phyloP scores from a whole-genome alignment of 1,140 invertebrate species.

The Phymastichus coffea region DNA sequence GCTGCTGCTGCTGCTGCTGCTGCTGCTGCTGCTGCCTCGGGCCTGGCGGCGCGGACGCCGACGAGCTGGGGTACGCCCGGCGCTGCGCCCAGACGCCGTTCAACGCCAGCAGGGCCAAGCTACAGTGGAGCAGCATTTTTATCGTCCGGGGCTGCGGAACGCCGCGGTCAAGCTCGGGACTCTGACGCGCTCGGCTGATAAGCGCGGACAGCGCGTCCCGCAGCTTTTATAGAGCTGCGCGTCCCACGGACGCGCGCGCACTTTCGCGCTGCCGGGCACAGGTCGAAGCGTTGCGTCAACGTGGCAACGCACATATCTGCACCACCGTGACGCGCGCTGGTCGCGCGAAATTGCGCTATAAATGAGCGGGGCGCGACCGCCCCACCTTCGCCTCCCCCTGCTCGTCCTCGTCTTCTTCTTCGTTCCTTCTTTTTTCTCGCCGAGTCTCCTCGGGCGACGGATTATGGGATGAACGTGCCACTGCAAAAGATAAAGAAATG shows the following conservation, averaged over 20 bases:
- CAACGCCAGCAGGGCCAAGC: too few species aligned
- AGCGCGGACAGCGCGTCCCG: too few species aligned
- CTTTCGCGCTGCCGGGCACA: slow-evolving; percentile 1
- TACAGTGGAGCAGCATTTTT: slow-evolving; percentile 7
- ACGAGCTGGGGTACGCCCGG: neutral
- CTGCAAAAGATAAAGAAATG: too few species aligned
- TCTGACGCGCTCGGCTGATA: too few species aligned
- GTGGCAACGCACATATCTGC: neutral
- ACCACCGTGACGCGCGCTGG: neutral
- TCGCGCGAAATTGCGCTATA: slow-evolving; percentile 7
- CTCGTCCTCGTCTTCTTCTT: neutral
- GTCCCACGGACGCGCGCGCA: neutral
- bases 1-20: neutral
- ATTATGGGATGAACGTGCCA: slow-evolving; percentile 1
- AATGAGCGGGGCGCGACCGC: neutral
- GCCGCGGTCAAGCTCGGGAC: too few species aligned
- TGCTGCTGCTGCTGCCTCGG: too few species aligned
- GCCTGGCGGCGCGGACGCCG: neutral
- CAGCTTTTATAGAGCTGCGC: slow-evolving; percentile 22
- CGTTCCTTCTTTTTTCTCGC: neutral
- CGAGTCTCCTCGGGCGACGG: slow-evolving; percentile 5
- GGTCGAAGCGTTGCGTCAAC: neutral
- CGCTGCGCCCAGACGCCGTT: neutral
- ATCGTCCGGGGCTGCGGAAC: too few species aligned
- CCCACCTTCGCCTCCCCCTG: neutral